Conservation (phyloP, 2,113 vertebrate species). For the Pelvicachromis taeniatus region DNA sequence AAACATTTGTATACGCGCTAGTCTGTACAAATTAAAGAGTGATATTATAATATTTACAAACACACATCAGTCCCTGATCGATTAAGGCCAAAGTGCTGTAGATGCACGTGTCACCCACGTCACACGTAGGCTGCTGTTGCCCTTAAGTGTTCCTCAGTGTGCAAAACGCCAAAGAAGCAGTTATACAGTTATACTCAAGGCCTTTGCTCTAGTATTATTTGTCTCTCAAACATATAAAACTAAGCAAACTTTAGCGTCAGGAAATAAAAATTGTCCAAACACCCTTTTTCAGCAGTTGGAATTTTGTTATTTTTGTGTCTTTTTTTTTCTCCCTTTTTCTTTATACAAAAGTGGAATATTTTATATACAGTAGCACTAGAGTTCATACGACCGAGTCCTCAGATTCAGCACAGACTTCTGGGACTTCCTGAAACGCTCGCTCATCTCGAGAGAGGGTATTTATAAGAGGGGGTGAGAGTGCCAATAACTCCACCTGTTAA, state of each 20-base stretch:
- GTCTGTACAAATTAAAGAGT: constrained; percentile 67
- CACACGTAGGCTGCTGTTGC: constrained; percentile 54
- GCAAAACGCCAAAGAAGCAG: constrained; percentile 51
- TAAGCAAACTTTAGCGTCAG: constrained; percentile 45
- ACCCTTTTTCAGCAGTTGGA: not conserved
- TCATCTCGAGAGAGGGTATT: constrained; percentile 18
- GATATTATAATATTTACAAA: constrained; percentile 63
- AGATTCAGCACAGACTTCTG: constrained; percentile 8
- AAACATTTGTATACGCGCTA: constrained; percentile 33
- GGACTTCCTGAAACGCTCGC: constrained; percentile 1
- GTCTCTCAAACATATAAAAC: constrained; percentile 53
- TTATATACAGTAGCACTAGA: constrained; percentile 37
- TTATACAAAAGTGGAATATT: constrained; percentile 19
- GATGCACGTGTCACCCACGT: constrained; percentile 24
- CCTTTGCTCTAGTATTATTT: constrained; percentile 14
- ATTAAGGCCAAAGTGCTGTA: constrained; percentile 75
- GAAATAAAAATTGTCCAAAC: constrained; percentile 43
- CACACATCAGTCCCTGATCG: constrained; percentile 74
- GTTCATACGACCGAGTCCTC: constrained; percentile 2
- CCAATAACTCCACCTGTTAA: not conserved
- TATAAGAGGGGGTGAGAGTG: constrained; percentile 1
- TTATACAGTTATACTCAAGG: constrained; percentile 44
- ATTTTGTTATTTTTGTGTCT: not conserved
- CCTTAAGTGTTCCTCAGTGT: constrained; percentile 58
- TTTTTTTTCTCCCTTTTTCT: not conserved